A percentile compares a stretch with the other conserved stretches of the same genome.
Conservation (phyloP, 1,140 invertebrate genomes). For the Muscidifurax raptorellus region DNA sequence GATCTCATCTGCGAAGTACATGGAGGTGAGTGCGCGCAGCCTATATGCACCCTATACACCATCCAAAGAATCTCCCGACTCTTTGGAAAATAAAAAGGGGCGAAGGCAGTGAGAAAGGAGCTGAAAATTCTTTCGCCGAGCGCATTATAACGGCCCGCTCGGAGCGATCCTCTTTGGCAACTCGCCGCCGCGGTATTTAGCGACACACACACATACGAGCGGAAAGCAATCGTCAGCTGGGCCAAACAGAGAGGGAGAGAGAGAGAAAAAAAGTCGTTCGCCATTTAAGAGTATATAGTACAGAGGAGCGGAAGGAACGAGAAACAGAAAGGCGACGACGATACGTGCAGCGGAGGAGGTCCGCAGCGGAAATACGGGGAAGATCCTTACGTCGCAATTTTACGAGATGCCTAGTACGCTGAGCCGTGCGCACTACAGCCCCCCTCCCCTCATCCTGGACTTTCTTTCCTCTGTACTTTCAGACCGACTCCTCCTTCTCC, state of each 20-base stretch:
- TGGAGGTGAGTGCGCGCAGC: conserved; percentile 83
- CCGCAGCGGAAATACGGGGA: conserved; percentile 11
- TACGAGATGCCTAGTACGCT: conserved; percentile 21
- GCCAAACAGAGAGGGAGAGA: too few species aligned
- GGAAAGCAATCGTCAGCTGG: neutral
- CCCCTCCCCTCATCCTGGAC: too few species aligned
- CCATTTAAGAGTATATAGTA: too few species aligned
- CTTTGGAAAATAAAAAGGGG: too few species aligned
- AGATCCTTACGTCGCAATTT: conserved; percentile 42
- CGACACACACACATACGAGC: neutral
- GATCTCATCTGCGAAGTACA: conserved; percentile 90
- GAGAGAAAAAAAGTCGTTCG: neutral
- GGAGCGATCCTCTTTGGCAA: neutral
- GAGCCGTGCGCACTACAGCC: neutral
- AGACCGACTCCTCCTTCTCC: neutral
- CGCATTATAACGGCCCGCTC: neutral
- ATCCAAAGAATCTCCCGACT: neutral
- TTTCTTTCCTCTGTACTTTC: neutral
- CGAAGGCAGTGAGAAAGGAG: neutral
- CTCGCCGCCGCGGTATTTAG: neutral
- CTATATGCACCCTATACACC: too few species aligned
- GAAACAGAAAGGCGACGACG: neutral
- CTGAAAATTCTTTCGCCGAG: neutral
- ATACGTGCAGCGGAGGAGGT: neutral
- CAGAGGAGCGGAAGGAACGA: neutral